These are phyloP conservation scores for Helicoverpa zea DNA, from an alignment of 1,140 invertebrate species.

Conservation along the genomic window DNA sequence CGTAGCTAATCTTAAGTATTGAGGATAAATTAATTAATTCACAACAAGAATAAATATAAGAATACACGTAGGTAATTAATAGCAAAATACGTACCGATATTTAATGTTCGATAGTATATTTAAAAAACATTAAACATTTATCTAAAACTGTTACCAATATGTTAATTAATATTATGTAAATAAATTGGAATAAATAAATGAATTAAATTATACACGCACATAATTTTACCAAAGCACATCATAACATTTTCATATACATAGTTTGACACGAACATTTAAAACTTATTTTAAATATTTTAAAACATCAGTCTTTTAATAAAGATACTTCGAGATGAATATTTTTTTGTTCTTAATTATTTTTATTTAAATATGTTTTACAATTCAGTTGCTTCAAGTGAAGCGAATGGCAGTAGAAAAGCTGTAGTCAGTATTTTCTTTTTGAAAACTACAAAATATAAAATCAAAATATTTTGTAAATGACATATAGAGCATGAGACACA, in stretches of 20 bases:
- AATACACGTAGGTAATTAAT: no score
- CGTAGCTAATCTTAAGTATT: no score
- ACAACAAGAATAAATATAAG: no score
- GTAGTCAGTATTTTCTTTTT: not conserved
- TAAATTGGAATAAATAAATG: not conserved
- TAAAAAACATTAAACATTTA: no score
- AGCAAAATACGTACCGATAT: no score
- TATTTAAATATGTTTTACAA: not conserved
- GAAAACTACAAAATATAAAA: no score
- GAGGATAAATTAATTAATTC: no score
- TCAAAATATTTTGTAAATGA: no score
- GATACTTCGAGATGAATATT: slow-evolving; percentile 60
- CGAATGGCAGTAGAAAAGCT: not conserved
- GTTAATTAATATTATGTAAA: not conserved
- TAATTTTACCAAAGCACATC: slow-evolving; percentile 23
- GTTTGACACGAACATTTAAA: slow-evolving; percentile 59
- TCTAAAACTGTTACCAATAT: not conserved
- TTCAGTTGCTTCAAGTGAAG: not conserved
- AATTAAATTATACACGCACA: not conserved
- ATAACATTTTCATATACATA: slow-evolving; percentile 25
- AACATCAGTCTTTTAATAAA: slow-evolving; percentile 78
- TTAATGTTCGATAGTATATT: no score
- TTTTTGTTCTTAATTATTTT: slow-evolving; percentile 10
- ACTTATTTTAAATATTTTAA: slow-evolving; percentile 58
- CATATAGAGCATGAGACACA: no score